Percentiles rank a stretch among this genome's conserved stretches.
These are phyloP conservation scores for Zaprionus obscuricornis DNA, from an alignment of 2,888 invertebrate species.

Conservation along the genomic window DNA sequence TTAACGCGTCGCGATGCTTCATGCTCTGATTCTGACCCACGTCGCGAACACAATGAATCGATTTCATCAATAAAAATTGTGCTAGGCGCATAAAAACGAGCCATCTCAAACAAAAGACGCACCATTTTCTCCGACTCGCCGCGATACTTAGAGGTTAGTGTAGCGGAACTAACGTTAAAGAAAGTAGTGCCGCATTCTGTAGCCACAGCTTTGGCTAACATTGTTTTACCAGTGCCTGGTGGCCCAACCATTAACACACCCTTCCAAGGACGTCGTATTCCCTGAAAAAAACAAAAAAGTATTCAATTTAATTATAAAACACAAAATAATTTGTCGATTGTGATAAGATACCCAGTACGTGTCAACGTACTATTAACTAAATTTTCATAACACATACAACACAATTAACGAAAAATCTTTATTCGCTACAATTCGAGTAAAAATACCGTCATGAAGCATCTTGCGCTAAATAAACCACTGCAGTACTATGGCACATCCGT, in stretches of 20 bases:
- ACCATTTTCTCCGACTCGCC: constrained; percentile 99
- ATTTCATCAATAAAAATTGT: constrained; percentile 99
- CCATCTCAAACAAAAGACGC: constrained; percentile 98
- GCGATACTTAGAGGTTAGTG: constrained; percentile 98
- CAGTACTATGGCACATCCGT: too few relatives aligned
- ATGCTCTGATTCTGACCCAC: constrained; percentile 98
- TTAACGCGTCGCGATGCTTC: constrained; percentile 98
- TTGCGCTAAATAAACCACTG: too few relatives aligned
- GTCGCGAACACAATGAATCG: constrained; percentile 96
- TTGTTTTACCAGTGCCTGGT: constrained; percentile 95
- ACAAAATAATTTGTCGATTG: too few relatives aligned
- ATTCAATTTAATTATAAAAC: too few relatives aligned
- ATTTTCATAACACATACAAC: too few relatives aligned
- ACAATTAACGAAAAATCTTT: too few relatives aligned
- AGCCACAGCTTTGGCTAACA: constrained; percentile 98
- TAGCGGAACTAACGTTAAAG: constrained; percentile 98
- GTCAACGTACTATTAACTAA: too few relatives aligned
- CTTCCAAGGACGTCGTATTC: constrained; percentile 98
- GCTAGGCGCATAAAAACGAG: constrained; percentile 98
- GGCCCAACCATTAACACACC: constrained; percentile 97
- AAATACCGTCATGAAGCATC: too few relatives aligned
- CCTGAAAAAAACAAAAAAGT: constrained; percentile 84
- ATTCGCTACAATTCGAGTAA: too few relatives aligned
- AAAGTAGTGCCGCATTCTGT: constrained; percentile 99
- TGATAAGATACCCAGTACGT: too few relatives aligned